Evolutionary conservation across 2,888 invertebrate species (phyloP).

Genomic region (Tetragonula carbonaria): DNA sequence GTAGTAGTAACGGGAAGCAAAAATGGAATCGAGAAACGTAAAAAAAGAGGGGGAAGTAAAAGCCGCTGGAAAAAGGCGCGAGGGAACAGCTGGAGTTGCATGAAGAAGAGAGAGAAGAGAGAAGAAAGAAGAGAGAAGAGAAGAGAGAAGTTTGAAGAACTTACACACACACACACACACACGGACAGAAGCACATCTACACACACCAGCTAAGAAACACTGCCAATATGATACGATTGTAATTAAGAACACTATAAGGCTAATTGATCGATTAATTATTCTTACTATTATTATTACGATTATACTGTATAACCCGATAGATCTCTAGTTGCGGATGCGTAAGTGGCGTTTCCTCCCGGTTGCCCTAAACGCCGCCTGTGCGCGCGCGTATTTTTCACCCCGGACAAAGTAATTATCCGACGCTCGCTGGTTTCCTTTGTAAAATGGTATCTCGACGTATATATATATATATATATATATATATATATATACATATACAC

Average conservation of each 20-base stretch:
- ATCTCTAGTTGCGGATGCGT: slow-evolving; percentile 66
- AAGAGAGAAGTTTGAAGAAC: slow-evolving; percentile 1
- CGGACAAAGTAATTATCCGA: not conserved
- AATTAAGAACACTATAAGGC: slow-evolving; percentile 76
- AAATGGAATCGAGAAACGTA: not conserved
- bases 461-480: no score
- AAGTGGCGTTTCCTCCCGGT: slow-evolving; percentile 21
- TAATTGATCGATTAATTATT: slow-evolving; percentile 75
- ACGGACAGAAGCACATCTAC: slow-evolving; percentile 72
- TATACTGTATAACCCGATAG: slow-evolving; percentile 68
- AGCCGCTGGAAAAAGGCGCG: no score
- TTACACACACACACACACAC: slow-evolving; percentile 49
- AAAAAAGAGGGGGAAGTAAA: not conserved
- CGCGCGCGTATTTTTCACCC: not conserved
- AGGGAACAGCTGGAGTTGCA: not conserved
- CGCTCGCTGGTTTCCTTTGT: slow-evolving; percentile 10
- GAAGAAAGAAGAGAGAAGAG: no score
- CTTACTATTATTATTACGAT: slow-evolving; percentile 70
- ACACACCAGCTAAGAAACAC: slow-evolving; percentile 83
- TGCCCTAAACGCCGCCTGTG: not conserved
- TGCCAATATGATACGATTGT: slow-evolving; percentile 82
- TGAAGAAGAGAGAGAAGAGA: no score
- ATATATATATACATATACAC: not conserved
- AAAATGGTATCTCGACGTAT: not conserved
- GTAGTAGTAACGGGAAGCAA: slow-evolving; percentile 13